Percentiles rank a stretch among this genome's conserved stretches.
These are phyloP conservation scores for Sabatieria punctata DNA, from an alignment of 2,888 invertebrate genomes.

Conservation along the genomic window DNA sequence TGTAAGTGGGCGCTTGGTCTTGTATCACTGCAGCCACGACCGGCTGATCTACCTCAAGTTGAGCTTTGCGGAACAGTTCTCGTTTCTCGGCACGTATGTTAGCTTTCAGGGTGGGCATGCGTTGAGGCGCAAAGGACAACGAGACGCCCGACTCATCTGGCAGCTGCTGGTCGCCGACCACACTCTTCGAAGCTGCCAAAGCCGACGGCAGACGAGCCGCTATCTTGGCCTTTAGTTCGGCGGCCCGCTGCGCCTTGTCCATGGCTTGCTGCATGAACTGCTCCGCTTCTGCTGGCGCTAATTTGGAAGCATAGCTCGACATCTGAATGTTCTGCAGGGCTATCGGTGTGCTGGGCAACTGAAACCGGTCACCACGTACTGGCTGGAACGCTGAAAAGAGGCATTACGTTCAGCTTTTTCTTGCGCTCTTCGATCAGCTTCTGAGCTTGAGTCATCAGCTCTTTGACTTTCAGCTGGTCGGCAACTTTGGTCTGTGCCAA, in stretches of 20 bases:
- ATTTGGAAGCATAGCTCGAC: conserved; percentile 38
- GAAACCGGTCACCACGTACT: too few species aligned
- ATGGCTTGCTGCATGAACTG: conserved; percentile 24
- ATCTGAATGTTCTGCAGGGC: conserved; percentile 13
- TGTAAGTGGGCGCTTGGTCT: conserved; percentile 46
- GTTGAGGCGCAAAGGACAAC: conserved; percentile 70
- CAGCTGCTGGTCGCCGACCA: too few species aligned
- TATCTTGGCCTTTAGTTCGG: conserved; percentile 71
- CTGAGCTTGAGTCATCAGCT: conserved; percentile 86
- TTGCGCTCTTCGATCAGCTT: conserved; percentile 76
- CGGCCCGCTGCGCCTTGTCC: conserved; percentile 73
- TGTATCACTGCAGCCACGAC: conserved; percentile 39
- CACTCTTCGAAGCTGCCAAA: conserved; percentile 1
- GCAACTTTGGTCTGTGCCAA: not conserved
- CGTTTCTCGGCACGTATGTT: conserved; percentile 82
- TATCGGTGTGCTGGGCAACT: not conserved
- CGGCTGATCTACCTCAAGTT: conserved; percentile 13
- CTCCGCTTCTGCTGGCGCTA: conserved; percentile 28
- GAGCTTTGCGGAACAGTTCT: conserved; percentile 63
- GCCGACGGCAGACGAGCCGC: conserved; percentile 58
- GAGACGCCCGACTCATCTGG: too few species aligned
- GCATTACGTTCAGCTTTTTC: conserved; percentile 47
- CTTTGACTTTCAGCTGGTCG: conserved; percentile 40
- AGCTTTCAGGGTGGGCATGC: conserved; percentile 58
- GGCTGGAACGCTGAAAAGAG: too few species aligned